Evolutionary conservation across 2,797 vertebrate genomes (phyloP), one percentile per base, ranked within the genome.

Genomic region (Tapirus indicus): DNA sequence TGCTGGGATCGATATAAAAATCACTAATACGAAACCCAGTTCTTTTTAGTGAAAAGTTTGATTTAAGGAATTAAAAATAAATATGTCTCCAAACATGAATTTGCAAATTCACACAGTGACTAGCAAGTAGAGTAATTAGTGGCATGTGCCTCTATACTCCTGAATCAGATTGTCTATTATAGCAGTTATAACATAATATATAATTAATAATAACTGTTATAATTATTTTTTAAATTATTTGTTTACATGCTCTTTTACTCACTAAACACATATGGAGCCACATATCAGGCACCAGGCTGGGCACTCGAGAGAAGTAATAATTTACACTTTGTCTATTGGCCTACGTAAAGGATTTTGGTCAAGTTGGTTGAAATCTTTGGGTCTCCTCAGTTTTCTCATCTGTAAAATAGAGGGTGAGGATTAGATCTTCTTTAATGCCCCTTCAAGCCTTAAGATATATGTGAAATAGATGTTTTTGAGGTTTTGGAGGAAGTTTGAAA

Each of bases 301-400:
- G 54, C 49, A 16, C 21, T 52, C 23, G 25, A 29, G 14, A 79
- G 80, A 90, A 91, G 60, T 21, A 56, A 44, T 47, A 38, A 35
- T 49, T 85, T 88, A 25, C 3, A 18, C 66, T 97, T 95, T 80
- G 56, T 77, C 75, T 95, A 1, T 74, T 60, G 49, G 68, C 11
- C 52, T 68, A 23, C 66, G 13, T 77, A 41, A 92, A 94, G 44
- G 20, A 62, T 92, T 88, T 97, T 91, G 52, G 69, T 86, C 41
- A 88, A 78, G 25, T 49, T 85, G n/a, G 44, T 80, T 21, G 52
- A 64, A 91, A 49, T 47, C 5, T 49, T 88, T 82, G 62, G 27
- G 16, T 68, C 29, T 78, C 17, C 44, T 71, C 25, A 72, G n/a
- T 85, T 91, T 94, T 92, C 29, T 88, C 49, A 82, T 78, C 25